Evolutionary conservation across 2,888 invertebrate species (phyloP), one percentile per base, ranked within the genome.

Genomic region (Myopa tessellatipennis): DNA sequence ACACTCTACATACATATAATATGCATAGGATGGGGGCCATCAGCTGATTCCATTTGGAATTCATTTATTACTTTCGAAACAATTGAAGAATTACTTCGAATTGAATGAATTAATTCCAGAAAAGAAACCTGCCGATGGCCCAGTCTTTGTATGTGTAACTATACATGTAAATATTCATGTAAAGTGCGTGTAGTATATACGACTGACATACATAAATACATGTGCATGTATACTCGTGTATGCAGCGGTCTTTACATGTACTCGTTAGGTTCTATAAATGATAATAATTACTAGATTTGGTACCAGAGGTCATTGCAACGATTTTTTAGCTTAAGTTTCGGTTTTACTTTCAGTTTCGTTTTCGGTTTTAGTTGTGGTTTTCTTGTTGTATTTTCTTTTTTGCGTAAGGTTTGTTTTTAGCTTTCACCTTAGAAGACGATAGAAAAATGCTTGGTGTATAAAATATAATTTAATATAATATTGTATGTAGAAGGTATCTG

Each of bases 231-330:
- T 55, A 71, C 52, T 40, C 14, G 34, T 67, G 18, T 4, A 71
- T n/a, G 63, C 45, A 40, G 67, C 14, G n/a, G 60, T 72, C 45
- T 52, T 77, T 77, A 38, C 36, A 38, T 14, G 63, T 77, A 76
- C 50, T 18, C 26, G 45, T 78, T 58, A 52, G 36, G 65, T 73
- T 76, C 65, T 61, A 72, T 71, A 74, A 71, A 74, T 71, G 67
- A 71, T 75, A 58, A 77, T 80, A 81, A 79, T 81, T 81, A 81
- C 81, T 75, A 75, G 69, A 82, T 83, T 83, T 83, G 83, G 83
- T 83, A 81, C 80, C 80, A 82, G 80, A 82, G 81, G 82, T 82
- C 82, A 81, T 83, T 83, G 83, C 83, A 83, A 83, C 81, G 79
- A 76, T 79, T 79, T 80, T 78, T 61, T 74, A 75, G 71, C 75